A percentile compares a stretch with the other conserved stretches of the same genome.
Evolutionary conservation across 2,888 invertebrate species (phyloP).

Genomic region (Nycteola revayana): DNA sequence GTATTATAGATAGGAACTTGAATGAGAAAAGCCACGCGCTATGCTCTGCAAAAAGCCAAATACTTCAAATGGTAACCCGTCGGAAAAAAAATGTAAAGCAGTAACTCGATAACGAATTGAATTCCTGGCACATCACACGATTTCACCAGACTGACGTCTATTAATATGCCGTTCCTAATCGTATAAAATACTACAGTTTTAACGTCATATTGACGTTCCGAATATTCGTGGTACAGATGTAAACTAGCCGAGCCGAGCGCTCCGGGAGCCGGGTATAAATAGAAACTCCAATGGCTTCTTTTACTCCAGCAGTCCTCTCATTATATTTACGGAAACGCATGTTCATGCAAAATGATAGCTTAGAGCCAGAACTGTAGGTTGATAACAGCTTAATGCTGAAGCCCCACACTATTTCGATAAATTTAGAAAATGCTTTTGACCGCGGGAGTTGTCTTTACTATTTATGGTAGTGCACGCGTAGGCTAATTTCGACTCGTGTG

Average conservation of each 20-base stretch:
- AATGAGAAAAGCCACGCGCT: constrained; percentile 14
- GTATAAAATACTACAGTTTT: not conserved
- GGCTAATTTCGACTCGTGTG: constrained; percentile 57
- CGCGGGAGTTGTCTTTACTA: constrained; percentile 71
- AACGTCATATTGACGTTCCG: constrained; percentile 34
- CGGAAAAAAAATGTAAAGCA: constrained; percentile 11
- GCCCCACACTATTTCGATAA: constrained; percentile 49
- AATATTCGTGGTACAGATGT: constrained; percentile 31
- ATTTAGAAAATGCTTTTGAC: constrained; percentile 69
- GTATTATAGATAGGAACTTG: constrained; percentile 15
- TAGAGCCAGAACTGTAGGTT: constrained; percentile 29
- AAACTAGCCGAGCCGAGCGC: constrained; percentile 20
- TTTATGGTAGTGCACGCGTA: constrained; percentile 72
- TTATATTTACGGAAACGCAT: constrained; percentile 54
- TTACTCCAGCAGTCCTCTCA: constrained; percentile 34
- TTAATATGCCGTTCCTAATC: constrained; percentile 24
- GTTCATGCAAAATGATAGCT: constrained; percentile 36
- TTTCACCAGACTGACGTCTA: constrained; percentile 14
- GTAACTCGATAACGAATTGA: constrained; percentile 18
- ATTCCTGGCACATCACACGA: constrained; percentile 22
- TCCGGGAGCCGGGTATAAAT: constrained; percentile 56
- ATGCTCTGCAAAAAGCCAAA: constrained; percentile 10
- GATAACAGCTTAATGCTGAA: constrained; percentile 31
- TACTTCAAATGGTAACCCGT: constrained; percentile 5
- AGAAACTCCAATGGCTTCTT: constrained; percentile 45